These are phyloP conservation scores for Chelon labrosus DNA, from an alignment of 2,797 vertebrate species.

Conservation along the genomic window DNA sequence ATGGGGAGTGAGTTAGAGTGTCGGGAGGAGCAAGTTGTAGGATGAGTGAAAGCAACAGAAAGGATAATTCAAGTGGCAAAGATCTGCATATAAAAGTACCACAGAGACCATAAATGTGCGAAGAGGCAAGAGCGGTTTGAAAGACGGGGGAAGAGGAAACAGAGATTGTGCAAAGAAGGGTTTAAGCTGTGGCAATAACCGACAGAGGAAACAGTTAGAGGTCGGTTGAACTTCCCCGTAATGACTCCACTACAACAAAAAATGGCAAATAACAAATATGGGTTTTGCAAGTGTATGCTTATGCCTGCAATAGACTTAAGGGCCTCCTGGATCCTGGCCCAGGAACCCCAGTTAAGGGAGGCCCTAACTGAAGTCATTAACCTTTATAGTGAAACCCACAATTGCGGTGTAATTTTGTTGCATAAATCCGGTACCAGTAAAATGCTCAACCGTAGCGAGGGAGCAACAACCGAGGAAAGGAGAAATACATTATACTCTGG, in stretches of 20 bases:
- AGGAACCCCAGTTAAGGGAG: background rate
- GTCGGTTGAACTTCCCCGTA: slow-evolving; percentile 26
- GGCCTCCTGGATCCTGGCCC: background rate
- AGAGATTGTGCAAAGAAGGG: slow-evolving; percentile 22
- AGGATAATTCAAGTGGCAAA: slow-evolving; percentile 9
- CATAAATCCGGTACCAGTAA: background rate
- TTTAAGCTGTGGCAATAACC: slow-evolving; percentile 46
- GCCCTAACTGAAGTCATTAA: background rate
- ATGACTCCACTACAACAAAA: background rate
- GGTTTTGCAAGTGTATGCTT: background rate
- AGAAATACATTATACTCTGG: background rate
- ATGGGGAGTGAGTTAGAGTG: slow-evolving; percentile 28
- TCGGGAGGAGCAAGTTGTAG: slow-evolving; percentile 26
- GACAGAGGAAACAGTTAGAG: slow-evolving; percentile 23
- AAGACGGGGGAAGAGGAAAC: slow-evolving; percentile 4
- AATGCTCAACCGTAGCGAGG: background rate
- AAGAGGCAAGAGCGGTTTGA: background rate
- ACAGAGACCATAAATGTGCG: slow-evolving; percentile 3
- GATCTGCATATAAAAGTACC: background rate
- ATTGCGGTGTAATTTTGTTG: background rate
- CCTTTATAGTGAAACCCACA: background rate
- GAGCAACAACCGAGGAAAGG: background rate
- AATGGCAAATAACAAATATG: background rate
- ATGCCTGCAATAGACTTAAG: background rate
- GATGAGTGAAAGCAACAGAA: slow-evolving; percentile 35